Evolutionary conservation across 2,888 invertebrate genomes (phyloP).

Genomic region (Drosophila vallismaia): DNA sequence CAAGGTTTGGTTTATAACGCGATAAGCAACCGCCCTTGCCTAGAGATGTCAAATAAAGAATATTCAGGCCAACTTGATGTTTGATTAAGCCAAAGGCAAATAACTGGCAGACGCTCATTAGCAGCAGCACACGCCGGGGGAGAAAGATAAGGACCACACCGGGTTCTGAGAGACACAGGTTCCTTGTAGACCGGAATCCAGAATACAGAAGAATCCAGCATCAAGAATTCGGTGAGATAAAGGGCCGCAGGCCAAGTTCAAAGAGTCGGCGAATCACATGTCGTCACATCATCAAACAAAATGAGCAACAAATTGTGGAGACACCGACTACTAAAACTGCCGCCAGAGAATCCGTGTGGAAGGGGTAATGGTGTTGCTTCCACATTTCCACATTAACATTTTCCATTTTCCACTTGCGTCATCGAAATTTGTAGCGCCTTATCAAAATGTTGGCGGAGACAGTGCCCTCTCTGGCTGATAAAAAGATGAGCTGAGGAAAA

Average conservation of each 20-base stretch:
- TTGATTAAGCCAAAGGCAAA: conserved; percentile 55
- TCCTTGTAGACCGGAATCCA: background rate
- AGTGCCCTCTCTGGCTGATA: conserved; percentile 50
- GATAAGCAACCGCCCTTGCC: conserved; percentile 18
- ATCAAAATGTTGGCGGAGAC: conserved; percentile 37
- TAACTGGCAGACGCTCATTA: conserved; percentile 41
- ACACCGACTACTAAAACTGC: conserved; percentile 48
- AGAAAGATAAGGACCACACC: conserved; percentile 60
- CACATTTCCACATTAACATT: conserved; percentile 23
- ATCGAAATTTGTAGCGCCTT: conserved; percentile 71
- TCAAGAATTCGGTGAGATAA: conserved; percentile 29
- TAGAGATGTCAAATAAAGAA: conserved; percentile 23
- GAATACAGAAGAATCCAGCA: background rate
- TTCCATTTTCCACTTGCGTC: conserved; percentile 61
- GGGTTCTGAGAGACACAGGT: conserved; percentile 2
- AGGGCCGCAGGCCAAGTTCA: conserved; percentile 59
- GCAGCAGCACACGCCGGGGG: conserved; percentile 48
- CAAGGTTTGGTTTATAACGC: conserved; percentile 32
- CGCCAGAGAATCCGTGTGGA: conserved; percentile 9
- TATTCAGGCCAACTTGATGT: conserved; percentile 47
- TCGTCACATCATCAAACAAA: conserved; percentile 64
- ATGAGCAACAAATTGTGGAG: conserved; percentile 70
- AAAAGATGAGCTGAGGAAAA: conserved; percentile 36
- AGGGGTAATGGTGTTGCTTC: conserved; percentile 15
- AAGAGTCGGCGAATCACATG: conserved; percentile 58